A percentile compares a stretch with the other conserved stretches of the same genome.
These are phyloP conservation scores for Lochmaea crataegi DNA, from an alignment of 2,888 invertebrate genomes.

Conservation along the genomic window DNA sequence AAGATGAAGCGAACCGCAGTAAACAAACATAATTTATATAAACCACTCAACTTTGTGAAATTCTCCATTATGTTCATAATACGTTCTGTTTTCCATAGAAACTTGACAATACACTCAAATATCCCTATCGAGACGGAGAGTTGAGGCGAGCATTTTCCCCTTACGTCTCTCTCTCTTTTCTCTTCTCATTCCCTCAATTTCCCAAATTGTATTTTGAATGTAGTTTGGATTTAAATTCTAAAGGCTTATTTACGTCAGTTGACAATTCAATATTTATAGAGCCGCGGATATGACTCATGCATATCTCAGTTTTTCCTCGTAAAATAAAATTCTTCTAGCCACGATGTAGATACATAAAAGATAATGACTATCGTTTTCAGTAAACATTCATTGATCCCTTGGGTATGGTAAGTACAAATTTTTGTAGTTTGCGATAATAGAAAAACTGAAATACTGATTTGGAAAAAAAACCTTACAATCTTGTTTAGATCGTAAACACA, in stretches of 20 bases:
- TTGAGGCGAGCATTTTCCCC: slow-evolving; percentile 15
- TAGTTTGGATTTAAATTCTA: slow-evolving; percentile 19
- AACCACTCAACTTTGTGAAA: slow-evolving; percentile 45
- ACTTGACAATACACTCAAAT: slow-evolving; percentile 42
- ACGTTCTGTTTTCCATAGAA: slow-evolving; percentile 43
- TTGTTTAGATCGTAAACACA: no score
- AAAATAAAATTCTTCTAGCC: slow-evolving; percentile 1
- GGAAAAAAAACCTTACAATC: background rate
- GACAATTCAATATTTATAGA: slow-evolving; percentile 13
- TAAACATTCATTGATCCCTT: background rate
- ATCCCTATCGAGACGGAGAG: slow-evolving; percentile 23
- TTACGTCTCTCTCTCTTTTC: background rate
- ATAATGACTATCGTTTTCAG: slow-evolving; percentile 9
- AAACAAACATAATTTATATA: slow-evolving; percentile 44
- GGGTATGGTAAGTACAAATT: background rate
- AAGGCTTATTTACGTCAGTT: slow-evolving; percentile 9
- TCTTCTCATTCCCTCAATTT: slow-evolving; percentile 9
- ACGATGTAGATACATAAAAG: background rate
- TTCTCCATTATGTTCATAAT: slow-evolving; percentile 41
- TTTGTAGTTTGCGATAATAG: background rate
- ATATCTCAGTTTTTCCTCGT: background rate
- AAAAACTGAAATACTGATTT: slow-evolving; percentile 4
- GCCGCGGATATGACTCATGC: background rate
- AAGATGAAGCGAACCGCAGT: slow-evolving; percentile 35
- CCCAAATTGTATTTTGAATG: slow-evolving; percentile 17